Percentiles rank a stretch among this genome's conserved stretches.
Conservation (phyloP, 2,888 invertebrate species). For the Tenthredo mesomela region DNA sequence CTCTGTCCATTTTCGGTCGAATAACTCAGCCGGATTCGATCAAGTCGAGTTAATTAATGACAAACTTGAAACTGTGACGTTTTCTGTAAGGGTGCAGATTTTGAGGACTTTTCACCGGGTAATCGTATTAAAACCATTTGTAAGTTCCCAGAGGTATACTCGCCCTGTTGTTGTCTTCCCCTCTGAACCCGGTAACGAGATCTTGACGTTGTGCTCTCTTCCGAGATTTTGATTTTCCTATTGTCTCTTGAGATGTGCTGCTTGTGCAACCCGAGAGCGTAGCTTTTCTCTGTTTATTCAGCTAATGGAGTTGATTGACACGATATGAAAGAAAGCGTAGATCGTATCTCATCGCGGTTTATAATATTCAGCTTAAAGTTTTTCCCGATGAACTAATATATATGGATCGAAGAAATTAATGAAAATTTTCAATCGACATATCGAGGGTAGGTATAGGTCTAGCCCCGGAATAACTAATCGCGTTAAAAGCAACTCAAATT, state of each 20-base stretch:
- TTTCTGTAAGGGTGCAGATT: neutral
- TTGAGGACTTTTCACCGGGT: conserved; percentile 55
- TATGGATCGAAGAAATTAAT: neutral
- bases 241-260: neutral
- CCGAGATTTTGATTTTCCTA: neutral
- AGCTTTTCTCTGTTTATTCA: neutral
- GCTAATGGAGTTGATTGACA: neutral
- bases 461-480: conserved; percentile 24
- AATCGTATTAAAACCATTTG: conserved; percentile 67
- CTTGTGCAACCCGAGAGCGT: neutral
- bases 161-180: neutral
- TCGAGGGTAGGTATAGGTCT: neutral
- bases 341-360: neutral
- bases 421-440: conserved; percentile 6
- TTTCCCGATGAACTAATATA: neutral
- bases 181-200: conserved; percentile 12
- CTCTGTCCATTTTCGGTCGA: neutral
- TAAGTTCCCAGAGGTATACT: conserved; percentile 61
- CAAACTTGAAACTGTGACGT: neutral
- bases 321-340: neutral
- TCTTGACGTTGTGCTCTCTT: neutral
- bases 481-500: conserved; percentile 18
- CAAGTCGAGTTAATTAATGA: neutral
- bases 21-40: neutral
- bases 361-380: neutral